Conservation (phyloP, 2,797 vertebrate genomes). For the Oryzias sinensis region DNA sequence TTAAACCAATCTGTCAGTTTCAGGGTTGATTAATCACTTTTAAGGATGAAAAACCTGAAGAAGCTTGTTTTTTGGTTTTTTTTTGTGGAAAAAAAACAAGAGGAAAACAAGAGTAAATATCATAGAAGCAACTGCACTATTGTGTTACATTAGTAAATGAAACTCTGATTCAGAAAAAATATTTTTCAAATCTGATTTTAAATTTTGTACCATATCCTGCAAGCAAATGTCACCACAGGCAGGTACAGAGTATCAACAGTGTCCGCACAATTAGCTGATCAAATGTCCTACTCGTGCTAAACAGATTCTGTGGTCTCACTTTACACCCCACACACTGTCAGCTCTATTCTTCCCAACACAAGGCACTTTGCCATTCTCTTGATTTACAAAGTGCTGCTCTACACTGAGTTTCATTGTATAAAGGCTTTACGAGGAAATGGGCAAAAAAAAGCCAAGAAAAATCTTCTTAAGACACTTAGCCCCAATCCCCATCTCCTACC, state of each 20-base stretch:
- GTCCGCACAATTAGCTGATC: slow-evolving; percentile 23
- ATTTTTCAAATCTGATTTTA: too few species aligned
- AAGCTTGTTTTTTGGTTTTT: too few species aligned
- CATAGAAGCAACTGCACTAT: too few species aligned
- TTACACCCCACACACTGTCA: slow-evolving; percentile 52
- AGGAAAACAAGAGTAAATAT: too few species aligned
- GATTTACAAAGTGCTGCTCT: slow-evolving; percentile 81
- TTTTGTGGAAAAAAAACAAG: too few species aligned
- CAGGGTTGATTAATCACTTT: too few species aligned
- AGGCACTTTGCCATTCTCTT: slow-evolving; percentile 71
- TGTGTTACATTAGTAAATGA: too few species aligned
- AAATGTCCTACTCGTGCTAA: slow-evolving; percentile 44
- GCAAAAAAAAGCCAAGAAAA: slow-evolving; percentile 45
- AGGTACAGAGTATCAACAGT: slow-evolving; percentile 9
- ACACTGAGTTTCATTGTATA: slow-evolving; percentile 72
- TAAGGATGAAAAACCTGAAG: too few species aligned
- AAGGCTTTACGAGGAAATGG: slow-evolving; percentile 61
- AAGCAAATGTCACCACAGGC: too few species aligned
- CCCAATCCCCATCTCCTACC: slow-evolving; percentile 22
- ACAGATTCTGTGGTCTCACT: slow-evolving; percentile 56
- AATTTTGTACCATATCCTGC: too few species aligned
- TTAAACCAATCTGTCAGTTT: too few species aligned
- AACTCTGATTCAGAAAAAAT: too few species aligned
- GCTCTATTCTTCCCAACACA: slow-evolving; percentile 47
- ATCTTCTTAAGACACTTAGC: slow-evolving; percentile 79